Conservation (phyloP, 2,113 vertebrate species). For the Oenanthe melanoleuca region DNA sequence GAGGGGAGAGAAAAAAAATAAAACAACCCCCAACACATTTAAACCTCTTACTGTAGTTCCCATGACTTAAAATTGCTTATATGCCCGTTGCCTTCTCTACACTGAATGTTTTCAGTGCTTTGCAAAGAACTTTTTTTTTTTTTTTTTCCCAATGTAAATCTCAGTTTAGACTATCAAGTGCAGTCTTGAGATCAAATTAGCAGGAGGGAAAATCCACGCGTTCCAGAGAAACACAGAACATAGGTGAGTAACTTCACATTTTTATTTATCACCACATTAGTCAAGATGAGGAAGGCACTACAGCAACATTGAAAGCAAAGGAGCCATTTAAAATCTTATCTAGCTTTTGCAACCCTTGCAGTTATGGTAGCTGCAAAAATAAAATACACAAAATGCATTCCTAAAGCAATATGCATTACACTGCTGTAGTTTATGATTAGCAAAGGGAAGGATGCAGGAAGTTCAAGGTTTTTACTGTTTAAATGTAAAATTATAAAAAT, state of each 20-base stretch:
- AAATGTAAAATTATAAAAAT: conserved; percentile 4
- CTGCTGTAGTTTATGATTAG: neutral
- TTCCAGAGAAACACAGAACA: neutral
- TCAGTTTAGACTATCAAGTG: neutral
- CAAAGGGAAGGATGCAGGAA: neutral
- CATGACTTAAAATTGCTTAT: neutral
- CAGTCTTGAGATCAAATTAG: neutral
- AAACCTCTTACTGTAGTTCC: neutral
- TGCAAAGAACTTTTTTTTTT: neutral
- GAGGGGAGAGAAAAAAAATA: too few species aligned
- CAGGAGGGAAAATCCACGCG: neutral
- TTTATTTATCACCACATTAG: neutral
- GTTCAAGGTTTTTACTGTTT: neutral
- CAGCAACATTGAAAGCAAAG: neutral
- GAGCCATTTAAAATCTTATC: neutral
- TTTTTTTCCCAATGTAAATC: neutral
- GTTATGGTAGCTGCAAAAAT: neutral
- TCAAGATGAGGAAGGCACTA: neutral
- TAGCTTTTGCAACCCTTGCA: neutral
- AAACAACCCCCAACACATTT: neutral
- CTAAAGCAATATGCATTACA: neutral
- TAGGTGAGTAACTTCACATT: neutral
- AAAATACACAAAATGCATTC: neutral
- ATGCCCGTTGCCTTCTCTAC: neutral
- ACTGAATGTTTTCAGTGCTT: neutral